These are phyloP conservation scores for Scarus forsteni DNA, from an alignment of 2,797 vertebrate species.

Conservation along the genomic window DNA sequence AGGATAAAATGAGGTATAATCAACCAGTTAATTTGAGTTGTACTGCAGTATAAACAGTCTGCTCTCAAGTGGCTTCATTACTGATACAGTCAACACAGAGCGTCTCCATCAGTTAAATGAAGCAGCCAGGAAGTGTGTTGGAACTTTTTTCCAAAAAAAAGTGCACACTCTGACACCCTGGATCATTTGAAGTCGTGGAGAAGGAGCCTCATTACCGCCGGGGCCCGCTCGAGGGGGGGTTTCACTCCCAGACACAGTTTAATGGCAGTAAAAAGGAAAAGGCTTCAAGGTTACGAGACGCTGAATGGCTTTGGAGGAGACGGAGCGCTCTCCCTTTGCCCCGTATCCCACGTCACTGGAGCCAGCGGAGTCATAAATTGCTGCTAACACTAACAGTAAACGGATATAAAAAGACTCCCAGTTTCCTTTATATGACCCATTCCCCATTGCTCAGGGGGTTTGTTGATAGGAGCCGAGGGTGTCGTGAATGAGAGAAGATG, in stretches of 20 bases:
- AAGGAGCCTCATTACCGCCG: slow-evolving; percentile 76
- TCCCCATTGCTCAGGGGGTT: slow-evolving; percentile 69
- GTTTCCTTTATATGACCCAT: slow-evolving; percentile 78
- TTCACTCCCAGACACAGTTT: slow-evolving; percentile 76
- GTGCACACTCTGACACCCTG: slow-evolving; percentile 60
- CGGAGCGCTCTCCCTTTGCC: slow-evolving; percentile 64
- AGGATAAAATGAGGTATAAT: slow-evolving; percentile 2
- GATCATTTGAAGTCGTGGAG: slow-evolving; percentile 76
- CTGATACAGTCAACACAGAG: slow-evolving; percentile 26
- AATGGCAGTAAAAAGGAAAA: slow-evolving; percentile 80
- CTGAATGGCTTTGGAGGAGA: slow-evolving; percentile 76
- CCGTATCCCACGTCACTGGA: slow-evolving; percentile 78
- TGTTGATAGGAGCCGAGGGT: slow-evolving; percentile 68
- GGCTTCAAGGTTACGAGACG: slow-evolving; percentile 78
- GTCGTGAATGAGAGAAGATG: slow-evolving; percentile 45
- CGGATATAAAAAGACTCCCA: slow-evolving; percentile 80
- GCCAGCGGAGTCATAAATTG: slow-evolving; percentile 82
- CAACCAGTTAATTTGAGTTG: slow-evolving; percentile 4
- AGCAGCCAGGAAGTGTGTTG: slow-evolving; percentile 65
- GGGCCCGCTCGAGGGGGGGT: slow-evolving; percentile 54
- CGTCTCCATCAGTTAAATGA: slow-evolving; percentile 52
- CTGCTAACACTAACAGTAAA: slow-evolving; percentile 84
- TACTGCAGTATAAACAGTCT: slow-evolving; percentile 4
- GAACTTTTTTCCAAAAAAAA: slow-evolving; percentile 49
- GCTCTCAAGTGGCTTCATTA: slow-evolving; percentile 32